Base-by-base conservation (phyloP, 2,113 vertebrate genomes). In the Glaucomys volans region DNA sequence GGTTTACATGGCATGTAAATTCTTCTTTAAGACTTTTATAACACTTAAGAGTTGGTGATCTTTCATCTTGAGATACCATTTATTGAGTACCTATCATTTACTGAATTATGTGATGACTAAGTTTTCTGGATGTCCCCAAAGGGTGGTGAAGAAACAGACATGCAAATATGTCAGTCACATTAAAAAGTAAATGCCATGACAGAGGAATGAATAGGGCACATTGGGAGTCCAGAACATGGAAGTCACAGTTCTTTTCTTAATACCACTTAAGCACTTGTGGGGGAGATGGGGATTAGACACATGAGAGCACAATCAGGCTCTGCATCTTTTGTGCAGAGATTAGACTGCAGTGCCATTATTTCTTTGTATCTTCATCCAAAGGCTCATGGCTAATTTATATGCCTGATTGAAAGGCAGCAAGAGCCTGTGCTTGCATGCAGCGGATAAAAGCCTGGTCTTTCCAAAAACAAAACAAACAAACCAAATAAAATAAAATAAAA, bases 351-450 rank as follows among this genome's bases (percentile, higher is more conserved):
- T 87, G 67, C 22, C 37, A 83, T 85, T 95, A 79, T 76, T 91
- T 89, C 88, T 79, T 62, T 95, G 62, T 81, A 8, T 77, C 87
- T 88, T 95, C 77, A 97, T 97, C 94, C 92, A 42, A 47, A 95
- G 87, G 95, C 85, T 97, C 57, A 50, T 71, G 37, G 42, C 86
- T 95, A 79, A 96, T 98, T 97, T 96, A 80, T 92, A 95, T 77
- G 69, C 80, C 81, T 96, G 88, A 77, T 69, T 92, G 96, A 91
- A 92, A 26, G 16, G 37, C 80, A 74, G 74, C 5, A 92, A 97
- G 72, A 90, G 85, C 95, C 35, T 66, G 32, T n/a, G 47, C n/a
- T 20, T 54, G 81, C 80, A 79, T 72, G 42, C 30, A 47, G 77
- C 20, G 32, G 75, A 82, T 74, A 76, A 95, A 95, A 94, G 35